Base-by-base conservation (phyloP, 2,888 invertebrate genomes). In the Leptarthrus brevirostris region DNA sequence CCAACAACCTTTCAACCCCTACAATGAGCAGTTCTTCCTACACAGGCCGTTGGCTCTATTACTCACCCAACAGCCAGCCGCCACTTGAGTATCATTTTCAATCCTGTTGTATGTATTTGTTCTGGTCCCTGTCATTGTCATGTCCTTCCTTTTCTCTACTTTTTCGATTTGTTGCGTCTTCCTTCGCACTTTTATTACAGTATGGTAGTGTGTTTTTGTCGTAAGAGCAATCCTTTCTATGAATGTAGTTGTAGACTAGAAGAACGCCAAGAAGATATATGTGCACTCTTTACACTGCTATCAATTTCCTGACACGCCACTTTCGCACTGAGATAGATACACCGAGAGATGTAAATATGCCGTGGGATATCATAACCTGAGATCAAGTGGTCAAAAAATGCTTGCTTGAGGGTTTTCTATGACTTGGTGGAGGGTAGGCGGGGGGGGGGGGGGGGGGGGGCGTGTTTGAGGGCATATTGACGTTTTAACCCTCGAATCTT, bases 1-100 rank as follows among this genome's bases (percentile, higher is more conserved):
- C 26, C 61, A 52, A 74, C 71, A 74, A 74, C 64, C 36, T 64
- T 66, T 66, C 66, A 66, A 44, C 66, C 66, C 66, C 24, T 66
- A 26, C 8, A 66, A 10, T 24, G 20, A 61, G 6, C 66, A 61
- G 61, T 40, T 36, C 36, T 40, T 36, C 36, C 61, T 20, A 61
- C 40, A 34, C 61, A 20, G 44, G 26, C 66, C 30, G 26, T 26
- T 49, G 47, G 66, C 26, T 47, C 24, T 26, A 66, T 66, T 53
- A 53, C 22, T 22, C 22, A 22, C 53, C 53, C 53, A 22, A 8
- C 53, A n/a, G 22, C 53, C 53, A n/a, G 44, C 24, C 64, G 22
- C 66, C 47, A 12, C 26, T 56, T 26, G 5, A 30, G 8, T 30
- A 30, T 30, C 30, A 30, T 47, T 47, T 47, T n/a, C 47, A n/a